phyloP scores from a whole-genome alignment of 2,888 invertebrate genomes.

The Lissocephala sabroskyi region DNA sequence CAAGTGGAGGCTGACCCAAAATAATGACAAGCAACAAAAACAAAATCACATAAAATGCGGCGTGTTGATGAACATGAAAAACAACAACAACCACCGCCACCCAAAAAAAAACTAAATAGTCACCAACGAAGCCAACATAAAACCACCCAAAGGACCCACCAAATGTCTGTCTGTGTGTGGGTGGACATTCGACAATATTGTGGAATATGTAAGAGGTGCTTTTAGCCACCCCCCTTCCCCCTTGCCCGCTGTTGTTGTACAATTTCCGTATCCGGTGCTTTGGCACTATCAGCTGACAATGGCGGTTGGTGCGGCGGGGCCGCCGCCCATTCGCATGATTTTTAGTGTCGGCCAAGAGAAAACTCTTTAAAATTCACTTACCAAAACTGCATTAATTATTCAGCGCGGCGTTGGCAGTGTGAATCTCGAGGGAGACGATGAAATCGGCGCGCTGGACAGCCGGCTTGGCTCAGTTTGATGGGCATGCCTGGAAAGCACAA shows the following conservation, averaged over 20 bases:
- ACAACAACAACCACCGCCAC: background rate
- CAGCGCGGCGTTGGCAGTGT: too few species aligned
- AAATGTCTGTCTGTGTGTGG: too few species aligned
- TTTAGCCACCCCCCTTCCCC: slow-evolving; percentile 44
- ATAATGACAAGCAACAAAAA: slow-evolving; percentile 33
- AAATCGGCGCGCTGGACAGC: too few species aligned
- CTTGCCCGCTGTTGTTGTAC: slow-evolving; percentile 42
- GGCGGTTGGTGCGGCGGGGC: too few species aligned
- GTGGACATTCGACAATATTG: too few species aligned
- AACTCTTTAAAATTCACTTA: slow-evolving; percentile 57
- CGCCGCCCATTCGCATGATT: too few species aligned
- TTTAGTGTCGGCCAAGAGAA: background rate
- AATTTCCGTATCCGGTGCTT: slow-evolving; percentile 65
- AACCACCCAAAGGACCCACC: too few species aligned
- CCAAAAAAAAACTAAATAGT: too few species aligned
- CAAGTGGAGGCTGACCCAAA: slow-evolving; percentile 49
- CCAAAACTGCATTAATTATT: slow-evolving; percentile 65
- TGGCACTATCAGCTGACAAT: slow-evolving; percentile 29
- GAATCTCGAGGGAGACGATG: too few species aligned
- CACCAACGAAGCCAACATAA: too few species aligned
- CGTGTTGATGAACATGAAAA: background rate
- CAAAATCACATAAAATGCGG: slow-evolving; percentile 4
- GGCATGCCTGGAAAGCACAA: slow-evolving; percentile 53
- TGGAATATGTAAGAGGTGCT: slow-evolving; percentile 28
- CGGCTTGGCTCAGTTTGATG: slow-evolving; percentile 33